Conservation (phyloP, 1,140 invertebrate genomes). For the Brachionus sp. region DNA sequence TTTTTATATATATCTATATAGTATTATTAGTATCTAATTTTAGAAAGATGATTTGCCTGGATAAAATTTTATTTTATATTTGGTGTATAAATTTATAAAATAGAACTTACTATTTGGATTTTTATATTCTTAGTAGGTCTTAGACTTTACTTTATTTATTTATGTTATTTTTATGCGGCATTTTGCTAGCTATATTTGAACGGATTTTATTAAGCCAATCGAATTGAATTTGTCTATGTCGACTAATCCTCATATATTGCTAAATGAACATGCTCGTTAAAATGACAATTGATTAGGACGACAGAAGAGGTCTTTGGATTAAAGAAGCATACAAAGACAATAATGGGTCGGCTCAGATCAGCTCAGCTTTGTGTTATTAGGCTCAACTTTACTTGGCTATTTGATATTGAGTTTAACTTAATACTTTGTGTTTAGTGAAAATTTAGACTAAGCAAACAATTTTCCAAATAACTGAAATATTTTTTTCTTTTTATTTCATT, state of each 20-base stretch:
- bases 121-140: neutral
- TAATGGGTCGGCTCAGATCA: neutral
- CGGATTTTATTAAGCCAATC: neutral
- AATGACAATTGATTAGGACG: neutral
- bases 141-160: neutral
- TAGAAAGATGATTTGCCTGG: neutral
- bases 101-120: neutral
- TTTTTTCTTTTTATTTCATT: neutral
- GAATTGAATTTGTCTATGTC: neutral
- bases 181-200: neutral
- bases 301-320: neutral
- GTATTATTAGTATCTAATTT: neutral
- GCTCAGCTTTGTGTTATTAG: neutral
- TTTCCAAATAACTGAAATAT: slow-evolving; percentile 1
- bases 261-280: slow-evolving; percentile 2
- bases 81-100: neutral
- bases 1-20: neutral
- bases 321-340: neutral
- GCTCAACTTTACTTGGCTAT: neutral
- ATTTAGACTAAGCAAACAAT: slow-evolving; percentile 3
- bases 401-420: neutral
- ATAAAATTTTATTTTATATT: neutral
- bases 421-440: neutral
- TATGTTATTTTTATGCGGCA: neutral
- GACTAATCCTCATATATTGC: neutral